phyloP scores from a whole-genome alignment of 2,113 vertebrate species.

The Ranitomeya variabilis region DNA sequence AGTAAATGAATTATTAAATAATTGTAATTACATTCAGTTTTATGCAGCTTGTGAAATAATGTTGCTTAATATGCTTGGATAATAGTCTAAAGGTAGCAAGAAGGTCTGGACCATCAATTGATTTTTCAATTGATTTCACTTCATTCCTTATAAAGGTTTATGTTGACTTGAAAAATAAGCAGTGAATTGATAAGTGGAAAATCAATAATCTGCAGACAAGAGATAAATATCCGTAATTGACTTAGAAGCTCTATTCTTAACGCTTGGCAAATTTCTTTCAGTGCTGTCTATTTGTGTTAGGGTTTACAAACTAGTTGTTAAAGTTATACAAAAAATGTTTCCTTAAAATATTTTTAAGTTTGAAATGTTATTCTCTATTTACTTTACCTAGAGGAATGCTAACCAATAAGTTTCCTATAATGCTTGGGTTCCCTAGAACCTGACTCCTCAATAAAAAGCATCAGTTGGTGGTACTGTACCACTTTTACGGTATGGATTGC shows the following conservation, averaged over 20 bases:
- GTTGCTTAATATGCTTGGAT: conserved; percentile 51
- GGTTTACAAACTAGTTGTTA: conserved; percentile 45
- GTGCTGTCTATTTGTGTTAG: conserved; percentile 17
- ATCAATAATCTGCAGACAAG: conserved; percentile 64
- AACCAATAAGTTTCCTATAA: no score
- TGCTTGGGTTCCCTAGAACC: no score
- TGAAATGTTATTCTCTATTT: background rate
- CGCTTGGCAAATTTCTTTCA: conserved; percentile 35
- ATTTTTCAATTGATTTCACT: conserved; percentile 78
- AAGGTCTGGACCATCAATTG: conserved; percentile 66
- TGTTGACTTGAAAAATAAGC: conserved; percentile 69
- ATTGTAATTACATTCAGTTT: conserved; percentile 20
- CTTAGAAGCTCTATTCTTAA: conserved; percentile 53
- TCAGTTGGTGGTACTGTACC: no score
- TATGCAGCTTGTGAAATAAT: background rate
- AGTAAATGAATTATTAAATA: background rate
- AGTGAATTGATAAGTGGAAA: conserved; percentile 69
- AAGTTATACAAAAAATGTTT: conserved; percentile 28
- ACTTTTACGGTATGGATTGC: no score
- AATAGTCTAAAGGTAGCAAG: conserved; percentile 60
- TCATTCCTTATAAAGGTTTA: conserved; percentile 69
- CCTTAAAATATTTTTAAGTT: background rate
- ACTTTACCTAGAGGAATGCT: background rate
- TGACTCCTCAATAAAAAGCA: no score
- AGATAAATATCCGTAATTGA: conserved; percentile 62